Base-by-base conservation (phyloP, 2,797 vertebrate genomes). In the Enoplosus armatus region DNA sequence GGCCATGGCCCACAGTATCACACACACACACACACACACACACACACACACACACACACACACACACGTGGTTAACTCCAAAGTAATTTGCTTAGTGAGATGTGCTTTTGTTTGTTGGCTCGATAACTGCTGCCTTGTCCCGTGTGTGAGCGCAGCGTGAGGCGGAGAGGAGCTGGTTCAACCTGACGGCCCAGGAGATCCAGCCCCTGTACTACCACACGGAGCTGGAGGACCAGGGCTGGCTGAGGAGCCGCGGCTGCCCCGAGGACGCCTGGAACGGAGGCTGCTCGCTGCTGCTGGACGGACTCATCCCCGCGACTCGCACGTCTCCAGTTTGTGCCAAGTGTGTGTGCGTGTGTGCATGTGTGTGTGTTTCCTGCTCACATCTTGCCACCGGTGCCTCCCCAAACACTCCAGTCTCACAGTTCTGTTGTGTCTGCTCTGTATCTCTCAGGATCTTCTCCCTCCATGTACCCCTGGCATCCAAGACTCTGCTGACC, bases 181-280 rank as follows among this genome's bases (percentile, higher is more conserved):
- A 99, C 86, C 93, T 96, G 20, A 95, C 94, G 0, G 95, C 95
- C 0, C 98, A 99, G 94, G 96, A 99, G 69, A 53, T 95, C 51
- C 98, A 99, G 92, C 97, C 98, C 0, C 53, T 97, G 8, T 97
- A 97, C 63, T 87, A 89, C 0, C 82, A 51, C 15, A 70, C 73
- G 0, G 58, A 51, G 24, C 50, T 91, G 29, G 83, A 9, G 29
- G 93, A 12, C 0, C 24, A n/a, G 2, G 93, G 96, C 85, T 93
- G 86, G 94, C 89, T 97, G 88, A 94, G 56, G 87, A 96, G 90
- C 12, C 86, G 87, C 5, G 95, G 96, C 84, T 98, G 95, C 84
- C 92, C 96, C 1, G 89, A 93, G 5, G 97, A 97, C 0, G 96
- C 96, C 72, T 99, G 98, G 98, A 90, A 90, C 0, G 98, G 98